Evolutionary conservation across 1,140 invertebrate genomes (phyloP).

Genomic region (Tetramorium alpestre): DNA sequence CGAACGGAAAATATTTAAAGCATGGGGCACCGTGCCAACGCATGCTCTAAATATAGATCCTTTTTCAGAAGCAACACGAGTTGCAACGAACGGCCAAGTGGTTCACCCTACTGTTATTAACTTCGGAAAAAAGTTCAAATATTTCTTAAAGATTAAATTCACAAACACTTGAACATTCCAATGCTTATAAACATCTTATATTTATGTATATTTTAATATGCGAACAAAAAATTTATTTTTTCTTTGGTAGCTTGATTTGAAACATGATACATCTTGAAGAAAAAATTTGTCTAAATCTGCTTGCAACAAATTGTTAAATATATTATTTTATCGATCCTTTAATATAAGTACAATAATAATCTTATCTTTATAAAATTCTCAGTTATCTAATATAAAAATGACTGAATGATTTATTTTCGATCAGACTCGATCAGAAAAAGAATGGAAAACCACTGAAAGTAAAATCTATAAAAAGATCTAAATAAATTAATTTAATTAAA

Average conservation of each 20-base stretch:
- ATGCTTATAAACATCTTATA: not conserved
- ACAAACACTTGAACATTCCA: not conserved
- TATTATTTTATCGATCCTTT: not conserved
- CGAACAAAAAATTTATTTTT: not conserved
- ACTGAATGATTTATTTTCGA: not conserved
- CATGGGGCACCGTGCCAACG: slow-evolving; percentile 74
- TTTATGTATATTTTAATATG: not conserved
- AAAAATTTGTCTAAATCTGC: not conserved
- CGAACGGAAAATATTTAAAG: slow-evolving; percentile 79
- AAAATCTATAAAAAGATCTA: not conserved
- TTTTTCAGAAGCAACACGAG: slow-evolving; percentile 69
- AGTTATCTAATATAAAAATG: not conserved
- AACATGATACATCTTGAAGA: not conserved
- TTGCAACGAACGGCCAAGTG: slow-evolving; percentile 23
- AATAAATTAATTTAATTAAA: too few species aligned
- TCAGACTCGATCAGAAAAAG: not conserved
- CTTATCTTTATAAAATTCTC: not conserved
- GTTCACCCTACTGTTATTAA: not conserved
- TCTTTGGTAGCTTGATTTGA: not conserved
- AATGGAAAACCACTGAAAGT: not conserved
- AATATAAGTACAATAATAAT: not conserved
- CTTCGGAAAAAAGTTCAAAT: not conserved
- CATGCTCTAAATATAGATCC: slow-evolving; percentile 79
- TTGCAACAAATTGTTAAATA: not conserved
- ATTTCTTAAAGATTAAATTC: not conserved